Evolutionary conservation across 2,797 vertebrate genomes (phyloP).

Genomic region (Bryconaethiops microstoma): DNA sequence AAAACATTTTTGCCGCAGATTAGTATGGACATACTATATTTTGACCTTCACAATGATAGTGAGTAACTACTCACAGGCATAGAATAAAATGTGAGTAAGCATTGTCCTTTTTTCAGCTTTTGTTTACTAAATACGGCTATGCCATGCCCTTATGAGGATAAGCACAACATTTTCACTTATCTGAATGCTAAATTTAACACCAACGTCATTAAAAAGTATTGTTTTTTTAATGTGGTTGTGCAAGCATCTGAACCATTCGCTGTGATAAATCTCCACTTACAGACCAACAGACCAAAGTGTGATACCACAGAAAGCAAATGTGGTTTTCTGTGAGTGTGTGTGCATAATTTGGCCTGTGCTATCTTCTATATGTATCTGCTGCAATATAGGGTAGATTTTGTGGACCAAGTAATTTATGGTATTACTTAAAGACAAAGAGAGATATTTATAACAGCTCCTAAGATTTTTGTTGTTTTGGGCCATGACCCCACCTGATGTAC

Average conservation of each 20-base stretch:
- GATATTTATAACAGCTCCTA: too few species aligned
- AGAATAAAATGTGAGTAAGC: not conserved
- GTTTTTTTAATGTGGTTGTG: not conserved
- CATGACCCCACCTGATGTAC: too few species aligned
- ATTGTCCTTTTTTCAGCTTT: not conserved
- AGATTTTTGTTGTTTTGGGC: too few species aligned
- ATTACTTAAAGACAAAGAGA: too few species aligned
- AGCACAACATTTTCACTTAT: not conserved
- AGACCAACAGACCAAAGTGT: not conserved
- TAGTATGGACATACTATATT: not conserved
- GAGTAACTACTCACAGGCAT: not conserved
- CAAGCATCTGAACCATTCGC: not conserved
- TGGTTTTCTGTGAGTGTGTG: not conserved
- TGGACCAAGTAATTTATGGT: too few species aligned
- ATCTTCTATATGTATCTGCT: too few species aligned
- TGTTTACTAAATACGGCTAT: not conserved
- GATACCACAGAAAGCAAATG: not conserved
- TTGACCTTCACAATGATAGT: slow-evolving; percentile 3
- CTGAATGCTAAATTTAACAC: not conserved
- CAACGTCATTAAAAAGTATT: not conserved
- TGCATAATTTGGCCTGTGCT: not conserved
- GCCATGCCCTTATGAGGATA: not conserved
- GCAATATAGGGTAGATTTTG: too few species aligned
- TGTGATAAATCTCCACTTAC: too few species aligned
- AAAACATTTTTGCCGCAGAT: not conserved